Percentiles rank a stretch among this genome's conserved stretches.
These are phyloP conservation scores for Antechinus stuartii DNA, from an alignment of 2,113 vertebrate genomes.

Conservation along the genomic window DNA sequence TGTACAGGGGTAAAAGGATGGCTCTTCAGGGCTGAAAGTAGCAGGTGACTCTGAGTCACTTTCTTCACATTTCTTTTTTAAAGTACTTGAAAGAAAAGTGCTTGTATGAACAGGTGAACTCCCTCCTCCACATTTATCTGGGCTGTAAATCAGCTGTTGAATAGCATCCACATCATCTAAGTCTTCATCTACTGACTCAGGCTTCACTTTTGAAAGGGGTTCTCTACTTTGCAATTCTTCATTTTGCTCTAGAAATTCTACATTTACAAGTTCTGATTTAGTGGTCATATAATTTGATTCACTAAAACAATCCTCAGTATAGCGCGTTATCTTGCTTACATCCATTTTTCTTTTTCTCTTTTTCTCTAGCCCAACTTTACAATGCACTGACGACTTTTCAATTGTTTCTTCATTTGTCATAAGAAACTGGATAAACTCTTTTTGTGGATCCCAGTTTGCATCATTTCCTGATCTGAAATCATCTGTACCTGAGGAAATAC, in stretches of 20 bases:
- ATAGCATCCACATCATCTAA: constrained; percentile 87
- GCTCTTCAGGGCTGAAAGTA: constrained; percentile 90
- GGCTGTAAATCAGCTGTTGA: constrained; percentile 88
- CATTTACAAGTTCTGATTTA: constrained; percentile 84
- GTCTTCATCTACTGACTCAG: constrained; percentile 87
- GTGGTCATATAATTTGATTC: constrained; percentile 87
- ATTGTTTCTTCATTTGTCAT: constrained; percentile 89
- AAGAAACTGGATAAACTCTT: constrained; percentile 92
- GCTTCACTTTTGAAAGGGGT: constrained; percentile 86
- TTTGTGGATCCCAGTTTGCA: constrained; percentile 89
- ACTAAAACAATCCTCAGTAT: constrained; percentile 89
- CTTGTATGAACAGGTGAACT: constrained; percentile 89
- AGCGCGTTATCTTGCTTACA: constrained; percentile 89
- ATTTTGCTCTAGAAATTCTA: constrained; percentile 86
- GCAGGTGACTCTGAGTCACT: constrained; percentile 87
- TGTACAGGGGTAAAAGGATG: constrained; percentile 93
- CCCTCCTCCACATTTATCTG: constrained; percentile 88
- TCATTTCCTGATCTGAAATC: constrained; percentile 86
- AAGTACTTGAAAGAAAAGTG: constrained; percentile 85
- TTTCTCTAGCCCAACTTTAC: constrained; percentile 88
- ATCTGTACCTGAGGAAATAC: constrained; percentile 90
- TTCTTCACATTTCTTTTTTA: constrained; percentile 89
- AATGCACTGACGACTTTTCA: constrained; percentile 85
- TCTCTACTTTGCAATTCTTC: constrained; percentile 86
- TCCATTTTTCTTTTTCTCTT: constrained; percentile 90